These are phyloP conservation scores for Promerops cafer DNA, from an alignment of 2,113 vertebrate species.

Conservation along the genomic window DNA sequence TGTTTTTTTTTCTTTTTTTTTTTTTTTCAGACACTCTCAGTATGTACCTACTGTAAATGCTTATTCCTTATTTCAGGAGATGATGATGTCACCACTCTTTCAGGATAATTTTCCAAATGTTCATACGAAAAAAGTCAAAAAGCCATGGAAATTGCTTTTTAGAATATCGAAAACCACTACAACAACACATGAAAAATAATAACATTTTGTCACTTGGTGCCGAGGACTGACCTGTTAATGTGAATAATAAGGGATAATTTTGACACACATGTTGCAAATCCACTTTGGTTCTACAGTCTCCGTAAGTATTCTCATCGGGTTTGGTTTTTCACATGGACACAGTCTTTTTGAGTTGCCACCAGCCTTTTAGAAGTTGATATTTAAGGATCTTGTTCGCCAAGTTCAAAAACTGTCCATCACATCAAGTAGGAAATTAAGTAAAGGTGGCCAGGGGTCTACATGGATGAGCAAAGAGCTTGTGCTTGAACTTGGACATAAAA, in stretches of 20 bases:
- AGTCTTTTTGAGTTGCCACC: not conserved
- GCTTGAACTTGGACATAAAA: not conserved
- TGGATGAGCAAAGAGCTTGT: not conserved
- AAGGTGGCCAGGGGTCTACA: not conserved
- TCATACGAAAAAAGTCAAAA: not conserved
- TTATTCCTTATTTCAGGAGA: not conserved
- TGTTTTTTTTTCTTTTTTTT: fast-evolving
- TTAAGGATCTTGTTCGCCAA: not conserved
- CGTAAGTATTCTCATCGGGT: not conserved
- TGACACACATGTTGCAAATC: not conserved
- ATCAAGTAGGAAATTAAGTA: not conserved
- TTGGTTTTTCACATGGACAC: not conserved
- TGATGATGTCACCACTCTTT: not conserved
- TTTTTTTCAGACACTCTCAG: not conserved
- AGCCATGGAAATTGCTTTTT: not conserved
- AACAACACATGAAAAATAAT: not conserved
- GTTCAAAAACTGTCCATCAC: not conserved
- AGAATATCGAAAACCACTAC: not conserved
- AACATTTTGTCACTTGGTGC: not conserved
- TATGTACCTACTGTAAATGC: not conserved
- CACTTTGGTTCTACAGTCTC: not conserved
- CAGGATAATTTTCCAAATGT: not conserved
- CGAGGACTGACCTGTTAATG: not conserved
- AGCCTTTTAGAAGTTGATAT: not conserved
- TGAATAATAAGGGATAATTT: not conserved